Evolutionary conservation across 2,113 vertebrate genomes (phyloP).

Genomic region (Holacanthus passer): DNA sequence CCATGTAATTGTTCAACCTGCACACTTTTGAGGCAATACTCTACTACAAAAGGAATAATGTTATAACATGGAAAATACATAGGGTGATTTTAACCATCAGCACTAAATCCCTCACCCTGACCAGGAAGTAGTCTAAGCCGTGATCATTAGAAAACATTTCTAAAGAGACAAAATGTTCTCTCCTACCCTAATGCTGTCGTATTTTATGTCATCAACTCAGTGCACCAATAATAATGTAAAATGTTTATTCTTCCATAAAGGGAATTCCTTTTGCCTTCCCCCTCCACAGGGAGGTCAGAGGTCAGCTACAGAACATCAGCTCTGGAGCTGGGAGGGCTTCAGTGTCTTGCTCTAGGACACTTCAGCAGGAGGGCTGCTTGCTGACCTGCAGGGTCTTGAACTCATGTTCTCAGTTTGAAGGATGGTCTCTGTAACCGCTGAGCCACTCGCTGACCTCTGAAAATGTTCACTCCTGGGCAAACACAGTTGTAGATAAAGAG

Average conservation of each 20-base stretch:
- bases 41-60: not conserved
- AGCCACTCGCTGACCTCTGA: constrained; percentile 25
- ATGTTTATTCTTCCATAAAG: constrained; percentile 16
- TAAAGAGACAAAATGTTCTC: constrained; percentile 15
- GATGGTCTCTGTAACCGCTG: constrained; percentile 10
- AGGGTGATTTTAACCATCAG: not conserved
- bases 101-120: not conserved
- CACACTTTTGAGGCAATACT: not conserved
- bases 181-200: not conserved
- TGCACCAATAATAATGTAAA: constrained; percentile 23
- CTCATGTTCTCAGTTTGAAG: not conserved
- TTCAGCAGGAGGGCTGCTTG: constrained; percentile 16
- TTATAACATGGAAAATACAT: not conserved
- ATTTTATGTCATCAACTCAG: constrained; percentile 10
- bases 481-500: constrained; percentile 29
- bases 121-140: not conserved
- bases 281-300: constrained; percentile 31
- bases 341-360: constrained; percentile 12
- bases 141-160: not conserved
- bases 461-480: constrained; percentile 20
- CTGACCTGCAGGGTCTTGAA: constrained; percentile 23
- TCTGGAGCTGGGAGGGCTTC: not conserved
- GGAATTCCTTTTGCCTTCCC: not conserved
- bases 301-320: constrained; percentile 6
- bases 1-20: not conserved